Evolutionary conservation across 35 echinoderm and acorn worm genomes (phyloP), one percentile per base, ranked within the genome.

Genomic region (Strongylocentrotus purpuratus): DNA sequence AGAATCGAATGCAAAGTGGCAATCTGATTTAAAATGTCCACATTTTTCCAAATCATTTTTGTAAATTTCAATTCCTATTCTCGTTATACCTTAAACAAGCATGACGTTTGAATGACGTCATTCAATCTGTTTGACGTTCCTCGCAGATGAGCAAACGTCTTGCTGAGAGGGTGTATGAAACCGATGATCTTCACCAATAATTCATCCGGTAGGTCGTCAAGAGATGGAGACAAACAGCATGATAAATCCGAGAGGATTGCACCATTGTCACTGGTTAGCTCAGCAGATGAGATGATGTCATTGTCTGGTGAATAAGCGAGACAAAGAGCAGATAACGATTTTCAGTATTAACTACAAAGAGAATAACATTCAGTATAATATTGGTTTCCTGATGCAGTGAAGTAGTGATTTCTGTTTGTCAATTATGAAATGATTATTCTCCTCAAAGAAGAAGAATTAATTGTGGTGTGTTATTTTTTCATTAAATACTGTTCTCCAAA

Each of bases 131-230:
- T 85, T 31, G 87, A 96, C 11, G 87, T 88, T 61, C 32, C 61
- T 11, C 93, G 88, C n/a, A 98, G 87, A 46, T 48, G 61, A 4
- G 45, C 20, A 55, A 98, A 96, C 7, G 97, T 55, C 58, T 59
- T 55, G 60, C 94, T 96, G 45, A 96, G 25, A 0, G 97, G 97
- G 31, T 93, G 95, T 58, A 98, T 88, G 58, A 85, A 95, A 28
- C 95, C 86, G 5, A 96, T n/a, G 22, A 98, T 98, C 20, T 55
- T 31, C 18, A 98, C 45, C 31, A 98, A 90, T 2, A 98, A 18
- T 47, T 98, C 97, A 88, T 98, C 95, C 0, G 97, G 97, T 14
- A 98, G 95, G 46, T 98, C 95, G 48, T 47, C 91, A 58, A 93
- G 48, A 93, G 91, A 93, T 47, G 91, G 91, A 12, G 91, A 89